A percentile compares a stretch with the other conserved stretches of the same genome.
Conservation (phyloP, 1,140 invertebrate genomes). For the Drosophila erecta region DNA sequence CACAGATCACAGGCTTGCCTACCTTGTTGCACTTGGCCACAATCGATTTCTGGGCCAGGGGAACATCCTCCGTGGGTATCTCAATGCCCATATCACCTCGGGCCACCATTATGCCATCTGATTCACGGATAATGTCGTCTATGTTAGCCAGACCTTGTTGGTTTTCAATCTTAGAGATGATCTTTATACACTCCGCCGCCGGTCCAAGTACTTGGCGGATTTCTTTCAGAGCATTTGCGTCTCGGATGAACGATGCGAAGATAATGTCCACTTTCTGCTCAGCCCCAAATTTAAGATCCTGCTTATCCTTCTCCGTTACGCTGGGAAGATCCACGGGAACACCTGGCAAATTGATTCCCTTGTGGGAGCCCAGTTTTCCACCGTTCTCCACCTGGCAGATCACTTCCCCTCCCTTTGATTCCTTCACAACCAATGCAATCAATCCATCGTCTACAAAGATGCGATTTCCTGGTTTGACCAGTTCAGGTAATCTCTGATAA, state of each 20-base stretch:
- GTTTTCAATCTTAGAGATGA: constrained; percentile 99
- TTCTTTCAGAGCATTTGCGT: constrained; percentile 94
- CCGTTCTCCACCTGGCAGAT: constrained; percentile 97
- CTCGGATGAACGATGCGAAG: constrained; percentile 98
- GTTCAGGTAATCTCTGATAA: constrained; percentile 97
- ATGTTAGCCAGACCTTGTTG: constrained; percentile 97
- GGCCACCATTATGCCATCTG: constrained; percentile 98
- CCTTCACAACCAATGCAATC: constrained; percentile 95
- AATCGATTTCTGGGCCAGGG: constrained; percentile 98
- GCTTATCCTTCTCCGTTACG: constrained; percentile 98
- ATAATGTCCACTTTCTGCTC: constrained; percentile 98
- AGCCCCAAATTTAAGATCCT: constrained; percentile 96
- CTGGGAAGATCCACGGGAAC: constrained; percentile 97
- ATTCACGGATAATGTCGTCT: constrained; percentile 95
- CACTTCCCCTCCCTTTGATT: constrained; percentile 85
- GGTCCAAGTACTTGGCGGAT: constrained; percentile 95
- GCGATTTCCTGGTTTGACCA: constrained; percentile 92
- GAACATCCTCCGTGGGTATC: constrained; percentile 98
- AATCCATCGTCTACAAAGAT: constrained; percentile 98
- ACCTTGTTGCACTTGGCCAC: constrained; percentile 95
- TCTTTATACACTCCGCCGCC: constrained; percentile 95
- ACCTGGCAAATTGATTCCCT: constrained; percentile 97
- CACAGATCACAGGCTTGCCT: constrained; percentile 98
- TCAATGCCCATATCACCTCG: constrained; percentile 98
- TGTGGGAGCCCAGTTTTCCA: constrained; percentile 95